A percentile compares a stretch with the other conserved stretches of the same genome.
These are phyloP conservation scores for Semibalanus balanoides DNA, from an alignment of 1,140 invertebrate genomes.

Conservation along the genomic window DNA sequence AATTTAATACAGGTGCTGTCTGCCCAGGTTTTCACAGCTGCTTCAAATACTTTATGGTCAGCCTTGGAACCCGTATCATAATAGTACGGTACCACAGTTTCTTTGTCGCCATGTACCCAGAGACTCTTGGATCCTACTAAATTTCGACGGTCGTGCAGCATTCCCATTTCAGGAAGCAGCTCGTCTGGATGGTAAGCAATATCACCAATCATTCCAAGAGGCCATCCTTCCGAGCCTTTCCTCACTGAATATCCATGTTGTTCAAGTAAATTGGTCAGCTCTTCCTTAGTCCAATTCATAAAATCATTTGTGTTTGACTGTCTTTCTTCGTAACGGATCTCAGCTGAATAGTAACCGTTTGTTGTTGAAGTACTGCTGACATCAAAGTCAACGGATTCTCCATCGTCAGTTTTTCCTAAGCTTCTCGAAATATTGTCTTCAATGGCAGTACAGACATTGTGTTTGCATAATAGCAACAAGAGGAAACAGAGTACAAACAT, in stretches of 20 bases:
- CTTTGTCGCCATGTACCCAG: not conserved
- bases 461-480: too few species aligned
- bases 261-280: not conserved
- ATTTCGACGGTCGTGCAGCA: not conserved
- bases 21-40: not conserved
- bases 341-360: too few species aligned
- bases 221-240: not conserved
- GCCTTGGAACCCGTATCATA: not conserved
- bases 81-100: not conserved
- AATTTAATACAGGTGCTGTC: not conserved
- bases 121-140: not conserved
- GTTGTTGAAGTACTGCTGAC: too few species aligned
- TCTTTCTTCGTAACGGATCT: too few species aligned
- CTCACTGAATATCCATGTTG: not conserved
- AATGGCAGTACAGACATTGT: too few species aligned
- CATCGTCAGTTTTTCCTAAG: too few species aligned
- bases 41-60: not conserved
- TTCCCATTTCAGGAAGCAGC: not conserved
- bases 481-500: too few species aligned
- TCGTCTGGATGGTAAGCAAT: not conserved
- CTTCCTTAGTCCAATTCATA: not conserved
- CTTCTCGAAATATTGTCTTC: too few species aligned
- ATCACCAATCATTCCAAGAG: not conserved
- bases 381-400: too few species aligned
- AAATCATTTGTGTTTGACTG: too few species aligned